Base-by-base conservation (phyloP, 2,113 vertebrate genomes). In the Alosa alosa region DNA sequence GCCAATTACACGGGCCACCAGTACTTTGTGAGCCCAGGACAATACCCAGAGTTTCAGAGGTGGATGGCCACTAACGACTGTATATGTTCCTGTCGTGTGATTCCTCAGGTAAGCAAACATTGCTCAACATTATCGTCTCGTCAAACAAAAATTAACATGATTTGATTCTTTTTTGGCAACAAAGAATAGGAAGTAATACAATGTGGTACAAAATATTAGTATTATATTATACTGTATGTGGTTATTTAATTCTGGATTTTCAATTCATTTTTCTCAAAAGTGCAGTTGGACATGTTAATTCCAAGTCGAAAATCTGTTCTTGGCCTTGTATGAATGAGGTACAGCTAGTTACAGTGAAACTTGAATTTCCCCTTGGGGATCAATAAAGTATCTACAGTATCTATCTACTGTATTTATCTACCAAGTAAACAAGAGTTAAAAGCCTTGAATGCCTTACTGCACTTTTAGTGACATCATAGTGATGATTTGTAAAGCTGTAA, bases 31-130 rank as follows among this genome's bases (percentile, higher is more conserved):
- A 86, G 47, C 31, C 91, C 22, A 68, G 93, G 93, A 31, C 89
- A 95, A 4, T 94, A 93, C 68, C 88, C 92, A 0, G 90, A 93
- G 64, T 88, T 88, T 41, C 84, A 90, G 4, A 85, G 90, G 82
- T 93, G 93, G 91, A 85, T 82, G 83, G 90, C 90, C 78, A 92
- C 92, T 87, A 94, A 92, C 44, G 90, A 92, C 72, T 86, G 81
- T 0, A 47, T 94, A 83, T 86, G 90, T 82, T 94, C 93, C 83
- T 94, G 93, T 25, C 91, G 81, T 39, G 6, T 88, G 85, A 92
- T 95, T 82, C 31, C 78, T 10, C 45, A 4, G 85, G 93, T 94
- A 84, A 93, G 90, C 36, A 78, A 39, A 78, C 4, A 36, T 78
- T 60, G 18, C 15, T 36, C 64, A 25, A 20, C n/a, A 4, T 64